Percentiles rank a stretch among this genome's conserved stretches.
phyloP scores from a whole-genome alignment of 2,797 vertebrate species.

The Notoglanidium macrostoma region DNA sequence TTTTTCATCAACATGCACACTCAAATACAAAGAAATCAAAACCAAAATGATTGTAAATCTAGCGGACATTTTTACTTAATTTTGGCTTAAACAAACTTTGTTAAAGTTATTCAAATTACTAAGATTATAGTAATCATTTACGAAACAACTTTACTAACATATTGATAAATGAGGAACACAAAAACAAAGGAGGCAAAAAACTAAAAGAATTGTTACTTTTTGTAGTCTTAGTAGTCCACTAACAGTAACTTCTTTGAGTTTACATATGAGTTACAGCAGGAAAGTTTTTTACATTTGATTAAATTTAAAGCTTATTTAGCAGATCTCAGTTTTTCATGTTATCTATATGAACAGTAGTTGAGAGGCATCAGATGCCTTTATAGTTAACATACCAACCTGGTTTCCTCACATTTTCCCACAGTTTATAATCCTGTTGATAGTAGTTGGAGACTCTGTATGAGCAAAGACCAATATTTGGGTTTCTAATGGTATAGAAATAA shows the following conservation, averaged over 20 bases:
- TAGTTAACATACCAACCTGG: not conserved
- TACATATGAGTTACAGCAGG: not conserved
- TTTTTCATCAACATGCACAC: not conserved
- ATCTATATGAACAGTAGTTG: not conserved
- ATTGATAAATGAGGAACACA: not conserved
- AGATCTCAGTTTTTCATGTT: not conserved
- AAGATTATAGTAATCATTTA: not conserved
- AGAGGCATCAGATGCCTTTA: not conserved
- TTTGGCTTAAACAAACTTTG: not conserved
- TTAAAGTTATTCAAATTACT: not conserved
- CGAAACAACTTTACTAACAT: not conserved
- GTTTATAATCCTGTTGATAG: constrained; percentile 14
- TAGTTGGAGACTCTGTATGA: constrained; percentile 24
- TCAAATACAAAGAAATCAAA: not conserved
- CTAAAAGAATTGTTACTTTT: not conserved
- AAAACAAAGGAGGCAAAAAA: too few species aligned
- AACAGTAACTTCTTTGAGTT: not conserved
- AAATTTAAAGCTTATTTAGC: not conserved
- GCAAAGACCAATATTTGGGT: not conserved
- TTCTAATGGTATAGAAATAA: not conserved
- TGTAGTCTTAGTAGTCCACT: not conserved
- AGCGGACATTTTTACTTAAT: not conserved
- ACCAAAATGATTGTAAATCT: not conserved
- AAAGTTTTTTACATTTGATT: not conserved
- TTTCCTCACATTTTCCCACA: not conserved